Evolutionary conservation across 2,888 invertebrate species (phyloP).

Genomic region (Lithosia quadra): DNA sequence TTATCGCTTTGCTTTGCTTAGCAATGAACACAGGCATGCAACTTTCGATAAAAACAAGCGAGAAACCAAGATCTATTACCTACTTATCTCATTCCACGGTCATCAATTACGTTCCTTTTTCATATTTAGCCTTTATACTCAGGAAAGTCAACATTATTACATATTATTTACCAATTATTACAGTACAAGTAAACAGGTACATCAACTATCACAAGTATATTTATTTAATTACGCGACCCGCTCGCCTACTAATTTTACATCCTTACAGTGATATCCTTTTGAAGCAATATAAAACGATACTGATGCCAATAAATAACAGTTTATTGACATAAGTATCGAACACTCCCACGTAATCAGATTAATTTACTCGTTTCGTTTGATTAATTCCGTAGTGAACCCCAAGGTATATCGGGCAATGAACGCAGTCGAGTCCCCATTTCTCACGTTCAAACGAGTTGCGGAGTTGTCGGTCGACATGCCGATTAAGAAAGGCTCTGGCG

Average conservation of each 20-base stretch:
- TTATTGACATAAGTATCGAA: constrained; percentile 42
- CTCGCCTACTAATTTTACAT: constrained; percentile 17
- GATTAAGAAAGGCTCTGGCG: constrained; percentile 78
- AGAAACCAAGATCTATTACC: constrained; percentile 23
- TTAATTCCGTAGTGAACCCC: constrained; percentile 62
- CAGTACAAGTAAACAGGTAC: constrained; percentile 4
- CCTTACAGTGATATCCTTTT: constrained; percentile 20
- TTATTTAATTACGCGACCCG: constrained; percentile 8
- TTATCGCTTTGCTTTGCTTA: constrained; percentile 26
- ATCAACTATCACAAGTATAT: constrained; percentile 13
- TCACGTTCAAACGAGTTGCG: constrained; percentile 78
- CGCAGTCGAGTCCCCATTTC: constrained; percentile 74
- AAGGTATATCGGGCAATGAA: constrained; percentile 72
- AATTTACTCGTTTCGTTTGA: constrained; percentile 48
- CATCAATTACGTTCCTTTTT: constrained; percentile 29
- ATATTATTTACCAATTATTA: background rate
- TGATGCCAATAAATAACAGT: constrained; percentile 27
- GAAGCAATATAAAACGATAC: constrained; percentile 7
- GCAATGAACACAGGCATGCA: background rate
- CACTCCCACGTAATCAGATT: constrained; percentile 43
- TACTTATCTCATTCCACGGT: constrained; percentile 28
- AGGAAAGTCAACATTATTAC: background rate
- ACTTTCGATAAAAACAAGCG: constrained; percentile 20
- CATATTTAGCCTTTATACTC: background rate
- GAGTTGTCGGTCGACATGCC: constrained; percentile 78